These are phyloP conservation scores for Molossus alvarezi DNA, from an alignment of 2,797 vertebrate genomes.

Conservation along the genomic window DNA sequence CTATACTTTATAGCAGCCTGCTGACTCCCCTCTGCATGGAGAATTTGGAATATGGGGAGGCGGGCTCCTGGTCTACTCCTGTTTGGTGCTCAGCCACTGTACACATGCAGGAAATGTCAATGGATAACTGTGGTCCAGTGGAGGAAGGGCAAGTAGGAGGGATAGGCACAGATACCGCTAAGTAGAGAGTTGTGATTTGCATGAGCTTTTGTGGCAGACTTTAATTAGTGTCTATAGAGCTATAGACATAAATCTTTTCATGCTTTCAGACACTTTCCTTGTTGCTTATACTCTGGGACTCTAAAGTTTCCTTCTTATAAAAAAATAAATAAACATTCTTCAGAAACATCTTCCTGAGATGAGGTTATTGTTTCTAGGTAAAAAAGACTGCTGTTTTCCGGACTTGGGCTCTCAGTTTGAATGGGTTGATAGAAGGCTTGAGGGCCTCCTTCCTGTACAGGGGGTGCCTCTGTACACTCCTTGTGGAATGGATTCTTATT, in stretches of 20 bases:
- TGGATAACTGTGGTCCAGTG: neutral
- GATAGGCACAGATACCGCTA: neutral
- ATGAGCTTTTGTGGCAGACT: accelerated
- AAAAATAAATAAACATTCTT: neutral
- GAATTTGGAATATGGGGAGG: neutral
- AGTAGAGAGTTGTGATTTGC: neutral
- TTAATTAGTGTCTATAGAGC: neutral
- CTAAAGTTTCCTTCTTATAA: neutral
- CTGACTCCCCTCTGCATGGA: neutral
- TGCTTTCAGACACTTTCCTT: slow-evolving; percentile 34
- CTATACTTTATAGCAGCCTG: neutral
- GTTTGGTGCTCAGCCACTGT: neutral
- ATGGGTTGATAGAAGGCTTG: neutral
- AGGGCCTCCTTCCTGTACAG: neutral
- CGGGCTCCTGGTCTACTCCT: neutral
- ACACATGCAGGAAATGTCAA: neutral
- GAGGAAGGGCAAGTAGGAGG: neutral
- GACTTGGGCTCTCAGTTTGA: slow-evolving; percentile 13
- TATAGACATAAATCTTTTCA: neutral
- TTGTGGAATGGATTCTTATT: neutral
- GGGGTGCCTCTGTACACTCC: neutral
- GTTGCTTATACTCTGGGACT: neutral
- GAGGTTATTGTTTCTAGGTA: slow-evolving; percentile 8
- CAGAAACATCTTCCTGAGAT: slow-evolving; percentile 32
- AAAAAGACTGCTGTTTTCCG: slow-evolving; percentile 20